Evolutionary conservation across 2,113 vertebrate genomes (phyloP), one percentile per base, ranked within the genome.

Genomic region (Riparia riparia): DNA sequence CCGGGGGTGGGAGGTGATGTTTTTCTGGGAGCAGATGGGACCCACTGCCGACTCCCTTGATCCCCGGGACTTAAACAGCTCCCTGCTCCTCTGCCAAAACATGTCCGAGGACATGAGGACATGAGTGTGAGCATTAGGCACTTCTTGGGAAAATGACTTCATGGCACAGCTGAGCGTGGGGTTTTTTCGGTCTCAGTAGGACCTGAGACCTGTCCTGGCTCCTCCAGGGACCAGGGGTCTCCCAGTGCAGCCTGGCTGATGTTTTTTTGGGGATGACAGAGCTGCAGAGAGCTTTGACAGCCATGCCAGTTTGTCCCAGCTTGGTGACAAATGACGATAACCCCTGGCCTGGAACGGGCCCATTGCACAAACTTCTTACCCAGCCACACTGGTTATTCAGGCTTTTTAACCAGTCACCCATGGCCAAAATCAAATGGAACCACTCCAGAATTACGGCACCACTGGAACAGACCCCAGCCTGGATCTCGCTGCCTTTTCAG

Each of bases 391-490:
- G 70, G 94, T 92, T 92, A 14, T 71, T 82, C 84, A 63, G 77
- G 89, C 57, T 66, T 88, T 84, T 87, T 21, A 85, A 82, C 88
- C 51, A 47, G 22, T 82, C 74, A 70, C 41, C 66, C 60, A 16
- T 54, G 47, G 87, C 64, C 94, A 97, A 69, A 94, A 91, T 94
- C 82, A 68, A 77, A 63, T 90, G 87, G 60, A 84, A 86, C 39
- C 7, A 3, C 24, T 86, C 82, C 51, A 82, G 79, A 86, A 90
- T 93, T 83, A 80, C 68, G 8, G 88, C 56, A 92, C 64, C 60
- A 15, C 32, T 72, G 80, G 82, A 49, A 9, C 64, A 68, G 79
- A 63, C 79, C 64, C 12, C 51, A 86, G 73, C 58, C 19, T 77
- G 73, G n/a, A 42, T 25, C 78, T 85, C 1, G 0, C 64, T 86